Evolutionary conservation across 2,113 vertebrate genomes (phyloP), one percentile per base, ranked within the genome.

Genomic region (Anolis carolinensis): DNA sequence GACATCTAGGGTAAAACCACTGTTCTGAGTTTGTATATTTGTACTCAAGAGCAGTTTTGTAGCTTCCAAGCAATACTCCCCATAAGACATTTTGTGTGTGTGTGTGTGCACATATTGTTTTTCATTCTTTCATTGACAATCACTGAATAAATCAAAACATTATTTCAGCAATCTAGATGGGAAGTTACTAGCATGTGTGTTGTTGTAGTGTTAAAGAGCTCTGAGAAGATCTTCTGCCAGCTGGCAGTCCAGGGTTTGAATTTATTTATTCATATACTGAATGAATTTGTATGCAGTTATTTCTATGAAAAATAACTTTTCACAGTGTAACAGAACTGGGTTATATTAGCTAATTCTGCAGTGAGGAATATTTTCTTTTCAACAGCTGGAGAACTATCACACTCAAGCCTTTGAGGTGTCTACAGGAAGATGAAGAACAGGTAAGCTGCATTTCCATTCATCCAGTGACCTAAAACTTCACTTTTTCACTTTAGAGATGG

Each of bases 371-470:
- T 85, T 90, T 39, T 95, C 36, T 89, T 86, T 32, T 84, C 87
- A 89, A 90, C 94, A 99, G 98, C 88, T 99, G 98, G 98, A 96
- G 97, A 89, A 91, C 96, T 89, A 90, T 97, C 89, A 93, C 95
- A 87, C 86, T 95, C 80, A 94, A 96, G 3, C 93, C 95, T 91
- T 83, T 97, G 89, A 89, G 92, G 81, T 87, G 93, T 78, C 86
- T 67, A 73, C 88, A 93, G 59, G 65, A 90, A 86, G 93, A 94
- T 81, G 93, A 94, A 88, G 94, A 96, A 83, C 95, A 96, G 97
- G 96, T 98, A 96, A 89, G 95, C 20, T 83, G n/a, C 73, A 25
- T 91, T 95, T 92, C 88, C 86, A 84, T 89, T 90, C 86, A 92
- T 20, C 50, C 18, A 21, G 2, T 18, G 59, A n/a, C 50, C 68